Evolutionary conservation across 2,888 invertebrate genomes (phyloP).

Genomic region (Ferdinandea cuprea): DNA sequence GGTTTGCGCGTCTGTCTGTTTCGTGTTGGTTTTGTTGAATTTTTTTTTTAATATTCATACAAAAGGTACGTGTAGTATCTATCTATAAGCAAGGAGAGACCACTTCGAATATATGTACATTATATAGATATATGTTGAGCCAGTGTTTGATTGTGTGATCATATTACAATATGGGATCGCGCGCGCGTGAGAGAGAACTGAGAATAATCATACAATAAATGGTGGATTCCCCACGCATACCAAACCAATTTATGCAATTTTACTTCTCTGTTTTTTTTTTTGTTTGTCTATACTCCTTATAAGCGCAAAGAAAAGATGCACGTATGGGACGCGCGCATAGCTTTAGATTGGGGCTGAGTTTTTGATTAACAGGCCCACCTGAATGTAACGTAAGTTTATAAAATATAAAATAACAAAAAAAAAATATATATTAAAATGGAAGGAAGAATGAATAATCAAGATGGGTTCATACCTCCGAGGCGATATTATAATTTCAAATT

Average conservation of each 20-base stretch:
- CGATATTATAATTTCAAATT: slow-evolving; percentile 66
- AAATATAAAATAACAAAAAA: slow-evolving; percentile 15
- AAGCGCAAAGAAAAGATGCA: slow-evolving; percentile 35
- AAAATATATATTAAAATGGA: slow-evolving; percentile 16
- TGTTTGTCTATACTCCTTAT: slow-evolving; percentile 34
- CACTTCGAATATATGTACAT: slow-evolving; percentile 35
- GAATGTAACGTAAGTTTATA: slow-evolving; percentile 50
- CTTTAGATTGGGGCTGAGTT: slow-evolving; percentile 51
- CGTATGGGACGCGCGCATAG: slow-evolving; percentile 25
- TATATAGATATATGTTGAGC: too few relatives aligned
- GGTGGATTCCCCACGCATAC: slow-evolving; percentile 71
- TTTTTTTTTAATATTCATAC: slow-evolving; percentile 72
- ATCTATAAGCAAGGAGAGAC: slow-evolving; percentile 20
- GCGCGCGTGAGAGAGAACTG: slow-evolving; percentile 24
- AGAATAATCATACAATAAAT: slow-evolving; percentile 64
- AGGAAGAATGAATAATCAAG: slow-evolving; percentile 61
- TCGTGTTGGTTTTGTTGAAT: slow-evolving; percentile 54
- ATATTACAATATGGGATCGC: slow-evolving; percentile 69
- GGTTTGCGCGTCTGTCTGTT: slow-evolving; percentile 67
- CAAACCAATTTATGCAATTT: slow-evolving; percentile 70
- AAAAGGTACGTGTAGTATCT: slow-evolving; percentile 49
- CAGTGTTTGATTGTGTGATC: slow-evolving; percentile 54
- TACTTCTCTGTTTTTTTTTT: not conserved
- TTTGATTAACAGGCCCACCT: slow-evolving; percentile 72
- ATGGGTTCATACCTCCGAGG: slow-evolving; percentile 56